phyloP scores from a whole-genome alignment of 2,113 vertebrate genomes.

The Saguinus imperator region DNA sequence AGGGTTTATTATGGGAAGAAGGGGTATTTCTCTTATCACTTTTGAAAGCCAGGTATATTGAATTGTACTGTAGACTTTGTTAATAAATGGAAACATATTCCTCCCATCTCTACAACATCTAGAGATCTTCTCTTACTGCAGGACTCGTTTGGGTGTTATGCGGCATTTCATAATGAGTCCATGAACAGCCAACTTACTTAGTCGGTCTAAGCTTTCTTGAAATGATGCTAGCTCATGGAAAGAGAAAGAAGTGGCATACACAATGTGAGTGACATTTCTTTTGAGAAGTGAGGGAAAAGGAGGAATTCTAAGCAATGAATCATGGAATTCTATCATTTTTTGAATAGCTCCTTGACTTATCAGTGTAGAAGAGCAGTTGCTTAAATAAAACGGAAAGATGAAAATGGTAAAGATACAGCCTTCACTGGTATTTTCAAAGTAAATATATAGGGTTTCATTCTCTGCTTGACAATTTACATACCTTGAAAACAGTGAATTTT shows the following conservation, averaged over 20 bases:
- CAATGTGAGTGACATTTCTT: neutral
- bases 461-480: neutral
- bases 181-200: neutral
- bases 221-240: neutral
- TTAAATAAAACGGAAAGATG: neutral
- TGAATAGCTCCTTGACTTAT: neutral
- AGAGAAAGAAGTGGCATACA: neutral
- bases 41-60: neutral
- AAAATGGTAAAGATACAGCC: neutral
- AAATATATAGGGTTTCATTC: neutral
- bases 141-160: neutral
- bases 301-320: neutral
- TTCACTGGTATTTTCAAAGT: neutral
- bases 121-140: neutral
- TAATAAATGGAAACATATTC: neutral
- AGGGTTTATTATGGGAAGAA: neutral
- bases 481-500: neutral
- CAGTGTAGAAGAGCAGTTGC: neutral
- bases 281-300: neutral
- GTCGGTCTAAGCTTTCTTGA: neutral
- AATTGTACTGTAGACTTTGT: neutral
- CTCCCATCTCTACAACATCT: neutral
- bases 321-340: neutral
- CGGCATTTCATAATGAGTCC: neutral
- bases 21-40: neutral